Percentiles rank a stretch among this genome's conserved stretches.
These are phyloP conservation scores for Catamblyrhynchus diadema DNA, from an alignment of 2,797 vertebrate genomes.

Conservation along the genomic window DNA sequence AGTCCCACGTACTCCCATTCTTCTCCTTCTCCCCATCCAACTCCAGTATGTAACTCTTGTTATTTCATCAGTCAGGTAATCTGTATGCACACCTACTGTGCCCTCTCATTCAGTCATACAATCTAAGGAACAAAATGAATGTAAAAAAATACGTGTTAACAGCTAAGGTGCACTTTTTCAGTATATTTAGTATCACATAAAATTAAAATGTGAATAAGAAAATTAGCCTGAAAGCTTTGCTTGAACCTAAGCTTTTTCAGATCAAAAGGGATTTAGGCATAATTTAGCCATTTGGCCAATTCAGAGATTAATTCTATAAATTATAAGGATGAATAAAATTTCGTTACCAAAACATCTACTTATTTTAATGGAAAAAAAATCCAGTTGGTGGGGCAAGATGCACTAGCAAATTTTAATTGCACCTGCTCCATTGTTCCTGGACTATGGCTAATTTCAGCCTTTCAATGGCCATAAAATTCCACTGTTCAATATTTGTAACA, in stretches of 20 bases:
- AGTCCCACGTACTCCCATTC: background rate
- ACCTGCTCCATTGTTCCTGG: background rate
- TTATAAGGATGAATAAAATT: background rate
- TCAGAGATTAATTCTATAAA: background rate
- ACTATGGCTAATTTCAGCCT: background rate
- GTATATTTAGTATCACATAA: background rate
- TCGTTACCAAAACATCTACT: background rate
- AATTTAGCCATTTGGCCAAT: conserved; percentile 1
- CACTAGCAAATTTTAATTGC: background rate
- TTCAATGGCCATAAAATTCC: background rate
- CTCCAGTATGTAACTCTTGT: background rate
- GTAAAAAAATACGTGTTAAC: background rate
- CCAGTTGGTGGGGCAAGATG: background rate
- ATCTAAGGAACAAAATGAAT: background rate
- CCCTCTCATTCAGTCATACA: background rate
- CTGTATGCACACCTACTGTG: background rate
- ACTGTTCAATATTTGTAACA: background rate
- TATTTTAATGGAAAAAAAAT: background rate
- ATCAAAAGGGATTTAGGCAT: background rate
- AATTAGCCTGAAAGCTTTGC: background rate
- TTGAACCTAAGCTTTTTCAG: background rate
- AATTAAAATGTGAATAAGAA: background rate
- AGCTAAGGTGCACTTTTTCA: background rate
- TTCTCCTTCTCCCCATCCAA: background rate
- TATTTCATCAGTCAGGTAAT: background rate